These are phyloP conservation scores for Ctenicera cuprea DNA, from an alignment of 2,888 invertebrate species.

Conservation along the genomic window DNA sequence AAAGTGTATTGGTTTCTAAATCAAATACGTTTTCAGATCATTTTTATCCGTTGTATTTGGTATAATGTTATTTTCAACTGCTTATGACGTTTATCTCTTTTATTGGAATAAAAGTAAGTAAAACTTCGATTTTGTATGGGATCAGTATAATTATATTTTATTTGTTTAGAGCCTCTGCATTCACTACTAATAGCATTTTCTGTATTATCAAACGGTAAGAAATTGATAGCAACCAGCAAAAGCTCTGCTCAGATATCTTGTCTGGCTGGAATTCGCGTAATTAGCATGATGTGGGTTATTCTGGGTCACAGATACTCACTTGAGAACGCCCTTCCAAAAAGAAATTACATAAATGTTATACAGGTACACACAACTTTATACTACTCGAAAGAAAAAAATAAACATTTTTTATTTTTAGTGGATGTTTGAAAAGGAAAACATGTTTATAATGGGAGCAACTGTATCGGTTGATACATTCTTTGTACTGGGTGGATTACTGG, in stretches of 20 bases:
- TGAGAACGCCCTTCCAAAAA: not conserved
- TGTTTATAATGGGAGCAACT: slow-evolving; percentile 17
- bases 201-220: slow-evolving; percentile 67
- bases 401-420: not conserved
- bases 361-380: too few species aligned
- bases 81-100: not conserved
- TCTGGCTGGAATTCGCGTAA: slow-evolving; percentile 70
- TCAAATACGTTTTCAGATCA: not conserved
- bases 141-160: too few species aligned
- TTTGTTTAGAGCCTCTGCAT: not conserved
- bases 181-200: slow-evolving; percentile 7
- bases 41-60: not conserved
- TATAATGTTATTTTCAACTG: not conserved
- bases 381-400: too few species aligned
- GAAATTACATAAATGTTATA: too few species aligned
- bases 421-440: not conserved
- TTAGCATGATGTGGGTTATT: slow-evolving; percentile 73
- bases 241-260: slow-evolving; percentile 64
- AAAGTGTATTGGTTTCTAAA: too few species aligned
- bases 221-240: slow-evolving; percentile 67
- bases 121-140: not conserved
- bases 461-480: slow-evolving; percentile 16
- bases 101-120: not conserved
- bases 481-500: slow-evolving; percentile 1
- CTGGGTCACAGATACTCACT: slow-evolving; percentile 64